Conservation (phyloP, 2,888 invertebrate genomes). For the Phalera bucephala region DNA sequence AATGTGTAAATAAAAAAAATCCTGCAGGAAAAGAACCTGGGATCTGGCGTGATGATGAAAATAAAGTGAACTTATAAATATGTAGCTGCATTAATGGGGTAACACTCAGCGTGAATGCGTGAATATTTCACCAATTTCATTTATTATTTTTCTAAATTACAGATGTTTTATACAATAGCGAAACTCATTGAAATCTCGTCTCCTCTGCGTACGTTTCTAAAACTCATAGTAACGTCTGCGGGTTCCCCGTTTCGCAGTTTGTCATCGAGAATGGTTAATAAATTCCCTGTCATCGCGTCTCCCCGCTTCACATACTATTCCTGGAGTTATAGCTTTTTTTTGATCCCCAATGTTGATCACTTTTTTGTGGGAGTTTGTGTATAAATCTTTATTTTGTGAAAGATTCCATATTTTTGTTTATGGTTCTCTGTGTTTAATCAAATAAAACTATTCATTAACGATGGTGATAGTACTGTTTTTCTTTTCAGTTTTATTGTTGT, state of each 20-base stretch:
- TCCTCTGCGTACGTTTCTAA: conserved; percentile 2
- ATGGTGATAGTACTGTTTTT: too few species aligned
- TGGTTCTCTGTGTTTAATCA: background rate
- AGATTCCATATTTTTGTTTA: conserved; percentile 13
- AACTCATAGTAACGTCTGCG: conserved; percentile 28
- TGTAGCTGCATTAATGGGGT: too few species aligned
- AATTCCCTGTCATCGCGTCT: conserved; percentile 75
- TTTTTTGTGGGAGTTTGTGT: conserved; percentile 25
- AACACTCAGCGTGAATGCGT: too few species aligned
- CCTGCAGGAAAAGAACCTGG: too few species aligned
- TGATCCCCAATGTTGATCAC: conserved; percentile 12
- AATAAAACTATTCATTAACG: too few species aligned
- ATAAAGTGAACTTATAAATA: too few species aligned
- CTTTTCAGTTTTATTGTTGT: too few species aligned
- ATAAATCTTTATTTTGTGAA: conserved; percentile 32
- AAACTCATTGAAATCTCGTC: conserved; percentile 3
- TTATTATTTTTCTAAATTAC: background rate
- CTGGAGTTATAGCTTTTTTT: conserved; percentile 41
- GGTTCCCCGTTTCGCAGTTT: conserved; percentile 63
- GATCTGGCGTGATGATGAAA: too few species aligned
- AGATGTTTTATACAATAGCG: too few species aligned
- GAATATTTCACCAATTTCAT: background rate
- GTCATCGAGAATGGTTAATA: conserved; percentile 77
- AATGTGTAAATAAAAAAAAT: too few species aligned
- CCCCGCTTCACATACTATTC: conserved; percentile 62